A percentile compares a stretch with the other conserved stretches of the same genome.
Evolutionary conservation across 1,140 invertebrate species (phyloP).

Genomic region (Drosophila lowei): DNA sequence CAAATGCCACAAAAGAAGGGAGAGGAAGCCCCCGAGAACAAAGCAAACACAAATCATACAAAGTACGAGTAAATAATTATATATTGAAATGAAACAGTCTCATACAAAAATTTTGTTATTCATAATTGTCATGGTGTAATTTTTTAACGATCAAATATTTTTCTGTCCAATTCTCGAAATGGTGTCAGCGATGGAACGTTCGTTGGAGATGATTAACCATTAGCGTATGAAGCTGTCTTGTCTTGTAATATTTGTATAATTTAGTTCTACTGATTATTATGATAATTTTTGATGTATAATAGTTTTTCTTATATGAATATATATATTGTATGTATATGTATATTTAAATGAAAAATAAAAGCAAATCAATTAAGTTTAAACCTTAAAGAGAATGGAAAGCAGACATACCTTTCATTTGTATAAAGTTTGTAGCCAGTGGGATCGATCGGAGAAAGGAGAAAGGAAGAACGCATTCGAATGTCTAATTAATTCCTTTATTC

Average conservation of each 20-base stretch:
- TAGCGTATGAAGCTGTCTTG: conserved; percentile 70
- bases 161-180: conserved; percentile 34
- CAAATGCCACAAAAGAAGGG: conserved; percentile 33
- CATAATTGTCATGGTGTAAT: conserved; percentile 74
- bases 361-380: conserved; percentile 78
- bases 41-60: conserved; percentile 55
- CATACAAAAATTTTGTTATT: conserved; percentile 76
- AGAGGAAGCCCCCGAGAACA: conserved; percentile 18
- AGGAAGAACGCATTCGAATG: conserved; percentile 13
- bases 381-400: background rate
- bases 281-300: conserved; percentile 80
- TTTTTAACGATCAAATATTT: conserved; percentile 55
- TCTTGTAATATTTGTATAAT: conserved; percentile 81
- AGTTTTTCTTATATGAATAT: conserved; percentile 74
- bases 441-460: background rate
- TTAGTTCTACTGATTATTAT: conserved; percentile 81
- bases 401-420: too few species aligned
- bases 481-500: conserved; percentile 78
- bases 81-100: conserved; percentile 61
- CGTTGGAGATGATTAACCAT: conserved; percentile 24
- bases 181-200: background rate
- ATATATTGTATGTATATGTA: conserved; percentile 61
- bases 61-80: conserved; percentile 43
- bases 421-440: background rate
- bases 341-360: conserved; percentile 72